Evolutionary conservation across 2,113 vertebrate species (phyloP).

Genomic region (Ophthalmolycus amberensis): DNA sequence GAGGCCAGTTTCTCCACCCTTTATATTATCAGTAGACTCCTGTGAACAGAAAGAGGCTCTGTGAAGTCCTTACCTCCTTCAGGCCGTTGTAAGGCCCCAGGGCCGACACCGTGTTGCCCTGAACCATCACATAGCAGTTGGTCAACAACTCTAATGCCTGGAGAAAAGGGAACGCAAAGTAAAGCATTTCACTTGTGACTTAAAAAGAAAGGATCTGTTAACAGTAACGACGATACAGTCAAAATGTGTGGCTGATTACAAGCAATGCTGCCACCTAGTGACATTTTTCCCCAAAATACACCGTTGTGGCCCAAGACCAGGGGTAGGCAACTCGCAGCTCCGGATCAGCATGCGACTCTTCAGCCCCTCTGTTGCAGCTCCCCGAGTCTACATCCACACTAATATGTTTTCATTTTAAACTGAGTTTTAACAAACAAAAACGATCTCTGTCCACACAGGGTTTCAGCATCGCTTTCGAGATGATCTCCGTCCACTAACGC

Average conservation of each 20-base stretch:
- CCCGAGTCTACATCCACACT: too few species aligned
- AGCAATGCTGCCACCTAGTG: constrained; percentile 34
- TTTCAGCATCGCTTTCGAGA: too few species aligned
- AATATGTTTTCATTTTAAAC: too few species aligned
- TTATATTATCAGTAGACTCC: neutral
- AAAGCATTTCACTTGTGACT: neutral
- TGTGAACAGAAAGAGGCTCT: neutral
- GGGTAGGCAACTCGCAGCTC: too few species aligned
- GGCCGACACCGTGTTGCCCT: constrained; percentile 96
- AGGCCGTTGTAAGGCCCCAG: constrained; percentile 91
- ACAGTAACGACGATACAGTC: neutral
- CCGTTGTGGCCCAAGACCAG: neutral
- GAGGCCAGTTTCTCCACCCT: neutral
- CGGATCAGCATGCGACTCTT: too few species aligned
- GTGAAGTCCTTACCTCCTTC: constrained; percentile 88
- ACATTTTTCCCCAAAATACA: neutral
- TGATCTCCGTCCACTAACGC: too few species aligned
- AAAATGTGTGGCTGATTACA: neutral
- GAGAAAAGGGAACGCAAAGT: neutral
- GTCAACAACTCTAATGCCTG: constrained; percentile 96
- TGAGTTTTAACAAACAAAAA: too few species aligned
- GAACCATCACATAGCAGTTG: constrained; percentile 97
- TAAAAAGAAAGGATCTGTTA: neutral
- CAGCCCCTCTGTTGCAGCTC: too few species aligned
- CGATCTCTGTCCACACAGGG: too few species aligned